Evolutionary conservation across 2,113 vertebrate genomes (phyloP).

Genomic region (Takifugu bimaculatus): DNA sequence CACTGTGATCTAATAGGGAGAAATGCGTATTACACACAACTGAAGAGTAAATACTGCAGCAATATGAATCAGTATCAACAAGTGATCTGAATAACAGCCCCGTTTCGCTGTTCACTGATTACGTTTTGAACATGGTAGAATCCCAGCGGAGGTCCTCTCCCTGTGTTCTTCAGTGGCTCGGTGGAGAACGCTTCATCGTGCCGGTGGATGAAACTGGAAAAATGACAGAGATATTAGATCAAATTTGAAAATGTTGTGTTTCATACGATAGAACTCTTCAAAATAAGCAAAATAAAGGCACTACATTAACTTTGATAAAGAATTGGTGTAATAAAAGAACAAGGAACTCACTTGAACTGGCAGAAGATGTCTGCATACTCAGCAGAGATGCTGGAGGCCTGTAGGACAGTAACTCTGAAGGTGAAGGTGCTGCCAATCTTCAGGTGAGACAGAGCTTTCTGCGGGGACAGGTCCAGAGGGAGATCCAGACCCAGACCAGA

Average conservation of each 20-base stretch:
- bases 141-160: slow-evolving; percentile 90
- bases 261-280: not conserved
- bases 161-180: slow-evolving; percentile 96
- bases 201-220: slow-evolving; percentile 91
- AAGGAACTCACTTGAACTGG: slow-evolving; percentile 89
- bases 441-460: slow-evolving; percentile 82
- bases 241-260: no score
- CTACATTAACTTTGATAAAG: no score
- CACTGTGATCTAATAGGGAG: slow-evolving; percentile 82
- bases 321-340: not conserved
- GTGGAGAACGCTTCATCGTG: slow-evolving; percentile 98
- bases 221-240: not conserved
- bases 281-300: not conserved
- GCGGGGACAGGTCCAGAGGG: slow-evolving; percentile 76
- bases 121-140: slow-evolving; percentile 99
- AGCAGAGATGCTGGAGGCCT: slow-evolving; percentile 96
- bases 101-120: slow-evolving; percentile 23
- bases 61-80: not conserved
- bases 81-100: not conserved
- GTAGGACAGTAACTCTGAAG: slow-evolving; percentile 95
- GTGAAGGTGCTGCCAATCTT: slow-evolving; percentile 91
- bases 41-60: not conserved
- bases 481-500: slow-evolving; percentile 65
- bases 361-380: slow-evolving; percentile 99
- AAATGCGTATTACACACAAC: not conserved